Base-by-base conservation (phyloP, 2,113 vertebrate genomes). In the Oxyruncus cristatus region DNA sequence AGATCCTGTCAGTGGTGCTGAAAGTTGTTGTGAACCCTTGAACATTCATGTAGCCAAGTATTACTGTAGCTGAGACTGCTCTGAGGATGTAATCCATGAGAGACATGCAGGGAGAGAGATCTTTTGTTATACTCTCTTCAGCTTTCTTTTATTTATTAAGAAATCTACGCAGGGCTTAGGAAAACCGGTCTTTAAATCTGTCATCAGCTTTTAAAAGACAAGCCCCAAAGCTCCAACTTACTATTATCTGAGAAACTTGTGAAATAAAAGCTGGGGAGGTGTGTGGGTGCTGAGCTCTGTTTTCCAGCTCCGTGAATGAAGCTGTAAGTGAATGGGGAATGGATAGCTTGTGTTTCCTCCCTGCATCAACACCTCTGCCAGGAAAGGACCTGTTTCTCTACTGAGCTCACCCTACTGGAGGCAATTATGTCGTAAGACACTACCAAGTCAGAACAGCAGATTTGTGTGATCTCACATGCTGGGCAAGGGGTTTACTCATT, bases 121-220 rank as follows among this genome's bases (percentile, higher is more conserved):
- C 22, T 92, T 93, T 88, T 85, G 53, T 85, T 89, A 53, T n/a
- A 32, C 13, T 90, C 33, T 41, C n/a, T 95, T 77, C 53, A 52
- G 27, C 55, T 89, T 85, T 84, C 77, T 86, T 74, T 86, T 79
- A 53, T 94, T 94, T 92, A 61, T 53, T 65, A 56, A 89, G 63
- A 83, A 87, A 83, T 76, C 59, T 72, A 41, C 1, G 0, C n/a
- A 83, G 37, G 9, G 58, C 22, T 93, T 79, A 65, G 41, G 30
- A 96, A 96, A 96, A 79, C 44, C 22, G n/a, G 44, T 94, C 66
- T 94, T 93, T 93, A 91, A 74, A 89, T 35, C 92, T 89, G 84
- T 91, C 88, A 88, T 50, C 33, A 63, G 37, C 46, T 96, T 88
- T 91, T 63, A 39, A 95, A 92, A 93, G 74, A 82, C 4, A 33